These are phyloP conservation scores for Cantharis rustica DNA, from an alignment of 2,888 invertebrate species.

Conservation along the genomic window DNA sequence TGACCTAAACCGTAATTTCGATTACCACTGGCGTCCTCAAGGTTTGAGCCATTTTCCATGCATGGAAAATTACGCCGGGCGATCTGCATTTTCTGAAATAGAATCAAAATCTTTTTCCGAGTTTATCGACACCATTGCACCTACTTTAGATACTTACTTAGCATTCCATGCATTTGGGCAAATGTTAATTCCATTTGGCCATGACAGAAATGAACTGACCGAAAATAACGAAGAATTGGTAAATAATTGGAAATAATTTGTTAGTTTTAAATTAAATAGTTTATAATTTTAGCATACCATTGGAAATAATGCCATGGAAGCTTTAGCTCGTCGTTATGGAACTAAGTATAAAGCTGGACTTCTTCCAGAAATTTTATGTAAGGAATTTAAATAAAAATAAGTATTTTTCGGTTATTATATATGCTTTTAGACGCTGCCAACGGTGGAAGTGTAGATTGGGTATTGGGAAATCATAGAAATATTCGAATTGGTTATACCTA, in stretches of 20 bases:
- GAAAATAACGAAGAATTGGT: constrained; percentile 63
- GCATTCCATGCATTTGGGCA: constrained; percentile 75
- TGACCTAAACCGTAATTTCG: constrained; percentile 54
- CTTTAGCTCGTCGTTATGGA: constrained; percentile 52
- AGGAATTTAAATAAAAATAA: constrained; percentile 39
- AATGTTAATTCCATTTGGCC: constrained; percentile 69
- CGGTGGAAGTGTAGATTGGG: constrained; percentile 68
- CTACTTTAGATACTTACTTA: constrained; percentile 60
- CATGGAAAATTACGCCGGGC: constrained; percentile 68
- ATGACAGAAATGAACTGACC: constrained; percentile 57
- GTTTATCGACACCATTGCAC: constrained; percentile 56
- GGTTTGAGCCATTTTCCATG: constrained; percentile 54
- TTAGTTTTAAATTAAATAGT: background rate
- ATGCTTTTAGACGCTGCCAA: constrained; percentile 10
- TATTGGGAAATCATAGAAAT: constrained; percentile 60
- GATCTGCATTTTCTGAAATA: constrained; percentile 70
- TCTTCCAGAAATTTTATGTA: constrained; percentile 58
- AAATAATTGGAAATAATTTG: constrained; percentile 36
- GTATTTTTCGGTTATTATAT: background rate
- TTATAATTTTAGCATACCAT: constrained; percentile 46
- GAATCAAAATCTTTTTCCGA: constrained; percentile 63
- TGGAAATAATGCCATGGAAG: constrained; percentile 47
- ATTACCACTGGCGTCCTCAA: background rate
- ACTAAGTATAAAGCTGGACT: constrained; percentile 55
- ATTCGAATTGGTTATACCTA: constrained; percentile 68